Evolutionary conservation across 2,888 invertebrate genomes (phyloP), one percentile per base, ranked within the genome.

Genomic region (Melieria crassipennis): DNA sequence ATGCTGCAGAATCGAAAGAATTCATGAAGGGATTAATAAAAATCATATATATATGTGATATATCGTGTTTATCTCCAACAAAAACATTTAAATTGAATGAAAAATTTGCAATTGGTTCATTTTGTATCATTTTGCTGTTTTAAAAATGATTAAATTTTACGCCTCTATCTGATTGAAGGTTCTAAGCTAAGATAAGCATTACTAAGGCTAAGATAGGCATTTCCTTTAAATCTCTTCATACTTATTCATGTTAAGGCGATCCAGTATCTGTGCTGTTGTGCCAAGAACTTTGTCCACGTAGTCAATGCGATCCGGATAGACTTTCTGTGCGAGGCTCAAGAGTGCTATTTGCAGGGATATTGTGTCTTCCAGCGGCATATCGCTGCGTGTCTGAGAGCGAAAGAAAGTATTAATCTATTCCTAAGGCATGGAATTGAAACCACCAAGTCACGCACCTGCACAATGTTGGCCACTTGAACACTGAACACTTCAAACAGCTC

Each of bases 401-500:
- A 76, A 52, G 9, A 6, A 73, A 13, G 56, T 11, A 46, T 55
- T 13, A n/a, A n/a, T 10, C 5, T 57, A 48, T 56, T 6, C 7
- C 0, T 5, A 1, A 11, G 5, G 42, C 2, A 3, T 16, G 1
- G 4, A 46, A 11, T 7, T 5, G 5, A 45, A 7, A 56, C n/a
- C 55, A 56, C 30, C n/a, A 5, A n/a, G 1, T 42, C 1, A 64
- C 74, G 63, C 82, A 92, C 94, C 91, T 96, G 94, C 74, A 98
- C 97, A 78, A 99, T 97, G 72, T 94, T 93, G 1, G 97, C 95
- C 4, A 99, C 96, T 88, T 99, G 99, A 80, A 97, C 94, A 3
- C 98, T 98, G 87, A 99, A 99, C 52, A 99, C 97, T 84, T 99
- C 98, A 87, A 99, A 99, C 7, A 99, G 89, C 84, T 97, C 94